These are phyloP conservation scores for Coccyzus lansbergi DNA, from an alignment of 2,797 vertebrate genomes.

Conservation along the genomic window DNA sequence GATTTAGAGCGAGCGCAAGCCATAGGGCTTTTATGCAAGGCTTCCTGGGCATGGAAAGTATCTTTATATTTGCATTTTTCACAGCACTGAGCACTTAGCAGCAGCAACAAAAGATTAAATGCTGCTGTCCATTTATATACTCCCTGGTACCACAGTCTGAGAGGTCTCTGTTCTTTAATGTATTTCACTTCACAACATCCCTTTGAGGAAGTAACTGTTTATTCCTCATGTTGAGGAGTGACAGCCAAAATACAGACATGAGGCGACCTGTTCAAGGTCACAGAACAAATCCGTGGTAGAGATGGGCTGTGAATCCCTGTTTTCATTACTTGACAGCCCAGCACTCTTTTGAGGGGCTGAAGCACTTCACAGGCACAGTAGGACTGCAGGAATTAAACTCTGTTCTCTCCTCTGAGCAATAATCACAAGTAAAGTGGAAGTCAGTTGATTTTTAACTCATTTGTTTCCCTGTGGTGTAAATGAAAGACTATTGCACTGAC, in stretches of 20 bases:
- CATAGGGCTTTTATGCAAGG: not conserved
- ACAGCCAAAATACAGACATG: not conserved
- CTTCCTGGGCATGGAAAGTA: not conserved
- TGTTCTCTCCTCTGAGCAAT: not conserved
- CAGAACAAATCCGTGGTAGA: not conserved
- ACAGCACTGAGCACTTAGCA: not conserved
- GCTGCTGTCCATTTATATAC: not conserved
- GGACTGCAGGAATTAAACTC: not conserved
- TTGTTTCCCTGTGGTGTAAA: not conserved
- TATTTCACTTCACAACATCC: not conserved
- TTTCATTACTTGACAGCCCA: not conserved
- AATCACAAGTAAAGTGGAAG: not conserved
- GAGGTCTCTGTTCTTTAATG: not conserved
- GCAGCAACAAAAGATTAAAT: not conserved
- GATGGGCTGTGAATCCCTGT: not conserved
- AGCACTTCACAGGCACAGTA: not conserved
- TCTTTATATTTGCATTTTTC: conserved; percentile 33
- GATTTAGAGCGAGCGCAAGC: not conserved
- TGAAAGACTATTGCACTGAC: not conserved
- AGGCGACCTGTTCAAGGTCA: not conserved
- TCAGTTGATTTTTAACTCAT: not conserved
- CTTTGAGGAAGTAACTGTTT: not conserved
- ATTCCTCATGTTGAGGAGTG: not conserved
- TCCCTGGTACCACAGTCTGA: not conserved
- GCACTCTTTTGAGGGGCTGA: not conserved